Conservation (phyloP, 2,797 vertebrate species). For the Stomatorhinus walkeri region DNA sequence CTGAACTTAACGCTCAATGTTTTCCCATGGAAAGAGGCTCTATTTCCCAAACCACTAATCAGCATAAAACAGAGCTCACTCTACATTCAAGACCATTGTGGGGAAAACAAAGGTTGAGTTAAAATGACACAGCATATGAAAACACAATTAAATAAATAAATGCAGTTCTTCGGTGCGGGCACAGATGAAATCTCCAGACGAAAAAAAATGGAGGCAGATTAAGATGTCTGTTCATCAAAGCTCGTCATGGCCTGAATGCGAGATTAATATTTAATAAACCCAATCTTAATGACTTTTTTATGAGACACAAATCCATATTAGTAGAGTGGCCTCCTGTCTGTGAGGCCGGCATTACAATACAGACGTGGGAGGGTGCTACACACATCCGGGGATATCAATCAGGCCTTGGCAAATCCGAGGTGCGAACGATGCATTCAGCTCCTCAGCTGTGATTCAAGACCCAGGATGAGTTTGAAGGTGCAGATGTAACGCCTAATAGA, state of each 20-base stretch:
- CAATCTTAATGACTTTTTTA: conserved; percentile 39
- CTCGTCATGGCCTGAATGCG: conserved; percentile 24
- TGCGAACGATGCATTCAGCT: not conserved
- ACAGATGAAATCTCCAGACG: not conserved
- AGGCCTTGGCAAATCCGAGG: not conserved
- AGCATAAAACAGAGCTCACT: not conserved
- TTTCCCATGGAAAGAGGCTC: not conserved
- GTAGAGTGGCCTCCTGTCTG: conserved; percentile 25
- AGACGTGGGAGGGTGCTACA: not conserved
- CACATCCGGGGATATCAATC: not conserved
- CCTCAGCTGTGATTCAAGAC: not conserved
- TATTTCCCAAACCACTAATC: not conserved
- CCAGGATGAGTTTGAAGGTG: not conserved
- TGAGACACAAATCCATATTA: conserved; percentile 33
- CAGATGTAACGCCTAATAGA: not conserved
- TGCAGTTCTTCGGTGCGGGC: not conserved
- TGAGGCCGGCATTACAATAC: conserved; percentile 17
- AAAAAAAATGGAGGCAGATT: conserved; percentile 22
- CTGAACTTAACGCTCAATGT: not conserved
- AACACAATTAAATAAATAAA: not conserved
- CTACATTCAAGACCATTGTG: not conserved
- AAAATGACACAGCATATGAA: not conserved
- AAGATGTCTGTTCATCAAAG: conserved; percentile 16
- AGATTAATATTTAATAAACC: conserved; percentile 39
- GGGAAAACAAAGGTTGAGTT: not conserved